Percentiles rank a stretch among this genome's conserved stretches.
phyloP scores from a whole-genome alignment of 2,113 vertebrate species.

The Phycodurus eques region DNA sequence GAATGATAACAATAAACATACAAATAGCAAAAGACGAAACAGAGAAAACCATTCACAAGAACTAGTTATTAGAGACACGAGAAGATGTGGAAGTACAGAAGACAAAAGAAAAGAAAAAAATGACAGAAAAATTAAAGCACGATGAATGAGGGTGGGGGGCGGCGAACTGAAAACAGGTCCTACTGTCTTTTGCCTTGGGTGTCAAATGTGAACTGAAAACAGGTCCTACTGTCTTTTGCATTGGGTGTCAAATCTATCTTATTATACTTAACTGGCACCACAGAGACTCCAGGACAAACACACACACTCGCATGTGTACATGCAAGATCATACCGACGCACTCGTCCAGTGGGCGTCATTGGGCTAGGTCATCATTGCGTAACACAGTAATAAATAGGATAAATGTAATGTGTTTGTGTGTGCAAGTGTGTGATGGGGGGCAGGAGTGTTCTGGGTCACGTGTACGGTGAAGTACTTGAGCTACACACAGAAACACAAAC shows the following conservation, averaged over 20 bases:
- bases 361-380: conserved; percentile 31
- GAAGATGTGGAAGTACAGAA: conserved; percentile 15
- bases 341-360: conserved; percentile 23
- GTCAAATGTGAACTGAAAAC: conserved; percentile 50
- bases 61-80: conserved; percentile 27
- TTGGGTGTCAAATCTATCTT: conserved; percentile 62
- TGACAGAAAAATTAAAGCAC: conserved; percentile 7
- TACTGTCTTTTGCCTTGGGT: conserved; percentile 39
- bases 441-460: neutral
- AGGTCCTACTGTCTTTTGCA: conserved; percentile 37
- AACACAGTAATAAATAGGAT: conserved; percentile 42
- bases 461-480: neutral
- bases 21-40: conserved; percentile 5
- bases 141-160: neutral
- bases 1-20: conserved; percentile 16
- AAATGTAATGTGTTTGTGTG: neutral
- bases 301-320: conserved; percentile 5
- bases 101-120: neutral
- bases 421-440: neutral
- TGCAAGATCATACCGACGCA: conserved; percentile 4
- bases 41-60: conserved; percentile 26
- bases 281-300: conserved; percentile 19
- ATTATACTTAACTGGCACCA: conserved; percentile 60
- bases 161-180: conserved; percentile 28
- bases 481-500: neutral